These are phyloP conservation scores for Tetragnatha montana DNA, from an alignment of 2,888 invertebrate species.

Conservation along the genomic window DNA sequence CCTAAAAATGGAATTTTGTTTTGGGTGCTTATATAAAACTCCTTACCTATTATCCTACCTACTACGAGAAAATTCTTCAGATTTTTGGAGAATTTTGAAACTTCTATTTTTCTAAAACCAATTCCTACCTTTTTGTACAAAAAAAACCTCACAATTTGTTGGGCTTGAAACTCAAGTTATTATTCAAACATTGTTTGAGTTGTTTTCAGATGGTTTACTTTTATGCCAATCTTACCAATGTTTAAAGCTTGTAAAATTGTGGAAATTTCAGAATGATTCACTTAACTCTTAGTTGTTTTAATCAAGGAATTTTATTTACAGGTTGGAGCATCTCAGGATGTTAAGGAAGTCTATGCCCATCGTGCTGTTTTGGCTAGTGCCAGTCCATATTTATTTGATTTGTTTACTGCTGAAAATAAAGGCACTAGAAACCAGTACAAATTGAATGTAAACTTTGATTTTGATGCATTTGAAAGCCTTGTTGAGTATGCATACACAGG, in stretches of 20 bases:
- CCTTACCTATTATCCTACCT: too few species aligned
- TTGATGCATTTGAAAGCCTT: constrained; percentile 83
- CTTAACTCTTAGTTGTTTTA: background rate
- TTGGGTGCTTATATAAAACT: too few species aligned
- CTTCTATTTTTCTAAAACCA: too few species aligned
- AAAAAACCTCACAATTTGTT: too few species aligned
- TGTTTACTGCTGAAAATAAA: constrained; percentile 81
- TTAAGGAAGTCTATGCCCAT: constrained; percentile 84
- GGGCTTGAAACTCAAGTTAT: too few species aligned
- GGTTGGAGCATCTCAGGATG: constrained; percentile 79
- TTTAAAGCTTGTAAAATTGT: background rate
- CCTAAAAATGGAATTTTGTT: too few species aligned
- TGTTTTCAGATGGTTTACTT: background rate
- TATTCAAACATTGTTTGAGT: background rate
- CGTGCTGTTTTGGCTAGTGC: constrained; percentile 87
- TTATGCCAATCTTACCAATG: too few species aligned
- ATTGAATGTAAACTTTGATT: constrained; percentile 82
- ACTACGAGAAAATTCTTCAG: too few species aligned
- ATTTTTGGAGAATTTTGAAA: too few species aligned
- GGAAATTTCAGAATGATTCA: background rate
- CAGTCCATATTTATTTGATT: constrained; percentile 85
- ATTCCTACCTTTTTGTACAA: background rate
- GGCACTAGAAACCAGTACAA: constrained; percentile 74
- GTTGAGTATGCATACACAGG: constrained; percentile 90
- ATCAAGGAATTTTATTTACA: constrained; percentile 74